Evolutionary conservation across 1,140 invertebrate species (phyloP).

Genomic region (Lanistes nyassanus): DNA sequence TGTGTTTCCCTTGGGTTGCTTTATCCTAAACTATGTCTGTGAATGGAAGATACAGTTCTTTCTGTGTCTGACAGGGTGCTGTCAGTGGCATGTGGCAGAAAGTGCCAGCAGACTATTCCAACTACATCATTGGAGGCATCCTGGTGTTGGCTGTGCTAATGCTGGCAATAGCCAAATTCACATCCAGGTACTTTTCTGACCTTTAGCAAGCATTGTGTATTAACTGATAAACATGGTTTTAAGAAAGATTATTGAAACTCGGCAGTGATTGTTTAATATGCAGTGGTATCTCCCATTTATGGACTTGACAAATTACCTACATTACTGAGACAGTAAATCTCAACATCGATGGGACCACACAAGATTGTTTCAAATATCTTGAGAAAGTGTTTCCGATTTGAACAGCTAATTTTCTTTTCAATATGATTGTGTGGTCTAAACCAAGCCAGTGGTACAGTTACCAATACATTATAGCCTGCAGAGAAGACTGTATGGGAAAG

Average conservation of each 20-base stretch:
- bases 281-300: too few species aligned
- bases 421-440: too few species aligned
- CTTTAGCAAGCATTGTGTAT: not conserved
- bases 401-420: too few species aligned
- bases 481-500: too few species aligned
- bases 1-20: not conserved
- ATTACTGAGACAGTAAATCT: too few species aligned
- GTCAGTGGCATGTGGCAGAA: constrained; percentile 59
- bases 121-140: constrained; percentile 57
- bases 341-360: too few species aligned
- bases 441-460: too few species aligned
- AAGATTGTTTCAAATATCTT: not conserved
- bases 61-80: constrained; percentile 59
- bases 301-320: too few species aligned
- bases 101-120: constrained; percentile 63
- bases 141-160: constrained; percentile 62
- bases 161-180: constrained; percentile 65
- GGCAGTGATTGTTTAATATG: not conserved
- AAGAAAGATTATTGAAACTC: not conserved
- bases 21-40: not conserved
- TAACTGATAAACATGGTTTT: not conserved
- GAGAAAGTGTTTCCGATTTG: too few species aligned
- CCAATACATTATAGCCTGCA: too few species aligned
- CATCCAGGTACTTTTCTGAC: constrained; percentile 52
- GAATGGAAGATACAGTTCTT: not conserved